Base-by-base conservation (phyloP, 2,888 invertebrate species). In the Subacronicta megacephala region DNA sequence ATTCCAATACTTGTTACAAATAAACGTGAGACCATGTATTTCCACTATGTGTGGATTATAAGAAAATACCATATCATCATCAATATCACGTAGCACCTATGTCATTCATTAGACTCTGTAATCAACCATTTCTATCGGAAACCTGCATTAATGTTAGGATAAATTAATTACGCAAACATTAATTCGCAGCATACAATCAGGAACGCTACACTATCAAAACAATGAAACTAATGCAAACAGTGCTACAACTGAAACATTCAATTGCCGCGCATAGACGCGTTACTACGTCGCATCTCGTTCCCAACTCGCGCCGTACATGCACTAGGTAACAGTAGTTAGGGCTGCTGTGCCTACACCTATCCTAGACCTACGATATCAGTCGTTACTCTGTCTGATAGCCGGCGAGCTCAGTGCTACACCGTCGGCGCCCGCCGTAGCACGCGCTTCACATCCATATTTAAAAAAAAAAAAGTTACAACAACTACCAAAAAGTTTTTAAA, bases 311-410 rank as follows among this genome's bases (percentile, higher is more conserved):
- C 17, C 53, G 56, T 50, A 59, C 61, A 71, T 72, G 76, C 63
- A 75, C 64, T 66, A 54, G 53, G 58, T 72, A 69, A 55, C 49
- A 35, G 44, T 78, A 76, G 67, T 66, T 75, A 62, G 72, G 77
- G 73, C 63, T 67, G 63, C 71, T 72, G 70, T 81, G 80, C 79
- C 85, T 88, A 88, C 81, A 84, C 77, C 84, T 88, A 87, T 85
- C 79, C 91, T 90, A 92, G 92, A 90, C 86, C 84, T 83, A 81
- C 80, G 77, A 65, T 90, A 89, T 88, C 90, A 88, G 82, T 75
- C 75, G 84, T 77, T 82, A 82, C 84, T 81, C 82, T 82, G 86
- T 77, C 87, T 88, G 90, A 88, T 89, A 89, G 87, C 79, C 82
- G 76, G 60, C 69, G 72, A 62, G 83, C 83, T 89, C 91, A 92